Base-by-base conservation (phyloP, 2,113 vertebrate genomes). In the Alexandromys fortis region DNA sequence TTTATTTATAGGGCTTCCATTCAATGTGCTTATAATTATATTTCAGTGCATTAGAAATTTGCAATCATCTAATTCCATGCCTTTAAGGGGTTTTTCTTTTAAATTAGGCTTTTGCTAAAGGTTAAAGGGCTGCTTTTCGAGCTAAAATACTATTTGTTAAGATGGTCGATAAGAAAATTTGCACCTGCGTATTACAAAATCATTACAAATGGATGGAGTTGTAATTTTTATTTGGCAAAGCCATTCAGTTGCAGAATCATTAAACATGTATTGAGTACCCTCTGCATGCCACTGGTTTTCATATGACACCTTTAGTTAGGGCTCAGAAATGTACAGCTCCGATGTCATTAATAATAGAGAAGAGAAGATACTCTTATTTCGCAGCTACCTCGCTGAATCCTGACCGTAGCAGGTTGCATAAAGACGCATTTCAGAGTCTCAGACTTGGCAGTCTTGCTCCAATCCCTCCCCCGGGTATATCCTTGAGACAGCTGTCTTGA, bases 1-100 rank as follows among this genome's bases (percentile, higher is more conserved):
- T 97, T 98, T 97, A 98, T 97, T 97, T 97, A 94, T 96, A 97
- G 94, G 65, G 81, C 91, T 94, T 89, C 88, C 49, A 91, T 96
- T 97, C 96, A 95, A 22, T 95, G 86, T 95, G 94, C 82, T 97
- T 93, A 94, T 96, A 92, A 96, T 97, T 98, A 97, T 91, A 92
- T 92, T 94, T 89, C 86, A 89, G 81, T 58, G 91, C 90, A 89
- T 22, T 95, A 86, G 88, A 96, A 95, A 89, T 96, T 94, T n/a
- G 86, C 91, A 97, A 94, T 96, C 94, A 96, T 91, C 92, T 97
- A 75, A 94, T 95, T 97, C 75, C 58, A 89, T 89, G 72, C 68
- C 94, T 97, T 96, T 70, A 92, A 85, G 61, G 63, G 26, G 21
- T 87, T 87, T 83, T 47, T 86, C 70, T 95, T 94, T 94, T 73